These are phyloP conservation scores for Chloroceryle amazona DNA, from an alignment of 2,797 vertebrate genomes.

Conservation along the genomic window DNA sequence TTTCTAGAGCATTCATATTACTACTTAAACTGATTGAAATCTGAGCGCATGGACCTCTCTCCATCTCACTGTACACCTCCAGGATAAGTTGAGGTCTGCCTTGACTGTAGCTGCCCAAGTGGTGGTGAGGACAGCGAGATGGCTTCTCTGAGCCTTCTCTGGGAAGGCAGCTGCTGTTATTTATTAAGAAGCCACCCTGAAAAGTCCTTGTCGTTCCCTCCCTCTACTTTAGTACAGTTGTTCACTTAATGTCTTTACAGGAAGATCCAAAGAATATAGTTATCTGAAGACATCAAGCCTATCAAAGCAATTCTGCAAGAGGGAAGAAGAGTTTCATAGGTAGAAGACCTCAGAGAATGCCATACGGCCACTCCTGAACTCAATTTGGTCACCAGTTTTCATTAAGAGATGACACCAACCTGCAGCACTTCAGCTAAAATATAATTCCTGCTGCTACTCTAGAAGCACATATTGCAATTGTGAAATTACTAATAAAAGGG, in stretches of 20 bases:
- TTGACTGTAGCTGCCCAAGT: neutral
- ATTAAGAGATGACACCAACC: neutral
- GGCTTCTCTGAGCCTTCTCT: neutral
- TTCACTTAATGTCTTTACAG: neutral
- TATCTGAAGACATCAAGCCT: neutral
- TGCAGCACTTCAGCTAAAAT: neutral
- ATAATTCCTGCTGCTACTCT: neutral
- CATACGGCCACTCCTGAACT: fast-evolving
- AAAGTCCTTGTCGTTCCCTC: neutral
- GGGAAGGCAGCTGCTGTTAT: neutral
- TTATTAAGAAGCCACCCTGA: neutral
- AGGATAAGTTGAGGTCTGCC: neutral
- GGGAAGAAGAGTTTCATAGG: neutral
- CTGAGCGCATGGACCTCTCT: fast-evolving
- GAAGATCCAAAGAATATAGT: neutral
- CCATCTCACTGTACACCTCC: neutral
- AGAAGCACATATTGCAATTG: fast-evolving
- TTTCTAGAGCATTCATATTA: neutral
- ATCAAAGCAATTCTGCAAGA: neutral
- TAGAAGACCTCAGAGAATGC: neutral
- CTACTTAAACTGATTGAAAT: neutral
- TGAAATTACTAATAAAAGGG: neutral
- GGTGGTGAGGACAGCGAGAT: too few relatives aligned
- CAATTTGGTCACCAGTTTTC: neutral
- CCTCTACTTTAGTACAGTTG: neutral